Conservation (phyloP, 2,797 vertebrate genomes). For the Gymnothorax reevesii region DNA sequence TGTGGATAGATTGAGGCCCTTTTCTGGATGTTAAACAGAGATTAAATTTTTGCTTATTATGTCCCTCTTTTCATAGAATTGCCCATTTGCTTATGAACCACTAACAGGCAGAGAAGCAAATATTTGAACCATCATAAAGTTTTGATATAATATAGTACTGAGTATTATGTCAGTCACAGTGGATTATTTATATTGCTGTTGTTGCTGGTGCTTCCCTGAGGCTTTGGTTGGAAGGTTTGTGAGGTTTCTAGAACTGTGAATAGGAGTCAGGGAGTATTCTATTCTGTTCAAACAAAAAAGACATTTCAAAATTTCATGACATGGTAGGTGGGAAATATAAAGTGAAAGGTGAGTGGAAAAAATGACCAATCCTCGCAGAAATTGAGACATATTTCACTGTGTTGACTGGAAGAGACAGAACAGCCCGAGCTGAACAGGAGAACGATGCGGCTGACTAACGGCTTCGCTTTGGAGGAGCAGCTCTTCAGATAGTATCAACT, state of each 20-base stretch:
- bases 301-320: background rate
- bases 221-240: background rate
- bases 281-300: background rate
- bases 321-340: background rate
- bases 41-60: no score
- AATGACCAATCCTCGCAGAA: background rate
- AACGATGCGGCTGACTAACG: background rate
- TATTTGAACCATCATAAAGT: background rate
- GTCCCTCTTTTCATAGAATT: no score
- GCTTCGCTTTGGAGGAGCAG: background rate
- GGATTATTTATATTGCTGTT: background rate
- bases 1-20: no score
- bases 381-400: background rate
- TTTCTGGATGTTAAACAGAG: no score
- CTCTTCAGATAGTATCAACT: background rate
- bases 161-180: background rate
- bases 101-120: background rate
- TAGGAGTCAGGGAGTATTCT: background rate
- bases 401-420: background rate
- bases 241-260: background rate
- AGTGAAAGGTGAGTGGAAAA: background rate
- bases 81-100: background rate
- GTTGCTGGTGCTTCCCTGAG: background rate
- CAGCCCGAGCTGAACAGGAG: background rate
- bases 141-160: background rate